These are phyloP conservation scores for Diabrotica virgifera DNA, from an alignment of 1,140 invertebrate species.

Conservation along the genomic window DNA sequence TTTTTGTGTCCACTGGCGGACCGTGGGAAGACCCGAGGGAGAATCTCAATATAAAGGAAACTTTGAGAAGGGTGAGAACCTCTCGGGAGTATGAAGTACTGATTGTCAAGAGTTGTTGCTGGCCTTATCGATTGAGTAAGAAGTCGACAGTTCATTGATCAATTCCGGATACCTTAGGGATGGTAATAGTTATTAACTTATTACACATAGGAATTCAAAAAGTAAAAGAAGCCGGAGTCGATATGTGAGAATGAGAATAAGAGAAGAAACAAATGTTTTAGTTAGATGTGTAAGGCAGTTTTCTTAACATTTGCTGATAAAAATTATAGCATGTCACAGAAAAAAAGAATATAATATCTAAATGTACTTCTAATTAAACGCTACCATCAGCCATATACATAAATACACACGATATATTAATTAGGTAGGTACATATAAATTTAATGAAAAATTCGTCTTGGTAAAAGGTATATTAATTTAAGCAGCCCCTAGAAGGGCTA, in stretches of 20 bases:
- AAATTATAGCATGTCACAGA: no score
- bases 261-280: no score
- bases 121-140: neutral
- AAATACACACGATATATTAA: no score
- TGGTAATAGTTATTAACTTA: neutral
- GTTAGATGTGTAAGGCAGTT: no score
- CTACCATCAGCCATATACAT: no score
- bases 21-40: neutral
- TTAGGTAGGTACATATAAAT: no score
- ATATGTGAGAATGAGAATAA: neutral
- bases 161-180: neutral
- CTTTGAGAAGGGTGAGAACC: neutral
- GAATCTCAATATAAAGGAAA: slow-evolving; percentile 3
- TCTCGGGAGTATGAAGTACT: neutral
- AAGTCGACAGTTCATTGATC: slow-evolving; percentile 2
- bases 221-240: neutral
- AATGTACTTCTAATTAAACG: no score
- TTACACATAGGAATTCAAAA: neutral
- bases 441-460: no score
- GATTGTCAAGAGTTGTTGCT: slow-evolving; percentile 2
- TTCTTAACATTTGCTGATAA: no score
- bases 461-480: no score
- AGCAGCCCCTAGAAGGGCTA: no score
- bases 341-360: no score
- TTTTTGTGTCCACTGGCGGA: neutral